Base-by-base conservation (phyloP, 2,888 invertebrate genomes). In the Erynnis tages region DNA sequence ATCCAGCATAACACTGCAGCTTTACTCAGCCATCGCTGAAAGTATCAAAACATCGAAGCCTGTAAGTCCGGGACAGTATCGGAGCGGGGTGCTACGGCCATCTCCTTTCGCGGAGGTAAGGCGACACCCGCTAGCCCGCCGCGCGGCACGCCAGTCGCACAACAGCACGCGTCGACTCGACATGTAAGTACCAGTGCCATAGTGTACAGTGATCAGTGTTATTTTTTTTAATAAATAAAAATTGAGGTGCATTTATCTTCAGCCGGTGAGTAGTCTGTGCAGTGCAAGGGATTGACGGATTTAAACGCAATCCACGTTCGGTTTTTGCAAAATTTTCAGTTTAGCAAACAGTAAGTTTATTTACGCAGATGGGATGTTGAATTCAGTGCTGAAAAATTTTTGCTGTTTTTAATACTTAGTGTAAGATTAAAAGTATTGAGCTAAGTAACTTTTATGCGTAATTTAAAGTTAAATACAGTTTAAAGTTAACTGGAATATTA, bases 131-230 rank as follows among this genome's bases (percentile, higher is more conserved):
- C 59, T 62, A 69, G 71, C 63, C 73, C 71, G 71, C 68, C 68
- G 75, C 73, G 72, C 59, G 64, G 66, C 65, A 58, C 75, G 82
- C 82, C 88, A 89, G 88, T 89, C 88, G 88, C 88, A 85, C 82
- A 87, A 87, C 86, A 88, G 89, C 87, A 72, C 82, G 86, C 89
- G 88, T 84, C 89, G 89, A 88, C 88, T 89, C 89, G 85, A 88
- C 85, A 89, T 88, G 89, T 89, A 89, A 89, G 89, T 89, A 89
- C 69, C 73, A 77, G 82, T 81, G 82, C 61, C 69, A 61, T 70
- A 78, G 82, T 84, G 83, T 62, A 60, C 66, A 75, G 80, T 81
- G 80, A 73, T 35, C 14, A 76, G 76, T 79, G 78, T 62, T 73
- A 70, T 71, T 74, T 74, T 78, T 66, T 66, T 17, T 11, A 19